phyloP scores from a whole-genome alignment of 2,797 vertebrate genomes.

The Ara ararauna region DNA sequence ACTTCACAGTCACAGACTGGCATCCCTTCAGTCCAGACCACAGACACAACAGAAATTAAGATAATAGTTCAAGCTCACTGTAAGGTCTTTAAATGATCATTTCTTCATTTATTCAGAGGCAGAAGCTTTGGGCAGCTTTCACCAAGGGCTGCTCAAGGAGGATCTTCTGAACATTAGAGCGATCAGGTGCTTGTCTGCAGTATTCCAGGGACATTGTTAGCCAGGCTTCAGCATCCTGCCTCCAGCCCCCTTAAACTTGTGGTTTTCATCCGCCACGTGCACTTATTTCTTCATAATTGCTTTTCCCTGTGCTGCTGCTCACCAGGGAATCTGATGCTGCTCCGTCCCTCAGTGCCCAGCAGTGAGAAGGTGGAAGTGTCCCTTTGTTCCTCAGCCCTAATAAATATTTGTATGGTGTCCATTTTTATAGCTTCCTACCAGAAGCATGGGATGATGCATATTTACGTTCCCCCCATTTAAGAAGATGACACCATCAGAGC shows the following conservation, averaged over 20 bases:
- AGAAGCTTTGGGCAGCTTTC: not conserved
- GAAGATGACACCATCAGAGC: constrained; percentile 6
- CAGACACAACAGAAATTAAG: not conserved
- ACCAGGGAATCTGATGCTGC: not conserved
- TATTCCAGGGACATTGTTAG: not conserved
- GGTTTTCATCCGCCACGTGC: not conserved
- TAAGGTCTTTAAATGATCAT: not conserved
- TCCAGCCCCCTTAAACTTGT: not conserved
- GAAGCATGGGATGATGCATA: not conserved
- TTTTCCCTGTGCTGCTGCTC: not conserved
- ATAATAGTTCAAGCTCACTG: not conserved
- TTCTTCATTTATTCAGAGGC: not conserved
- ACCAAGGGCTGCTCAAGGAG: not conserved
- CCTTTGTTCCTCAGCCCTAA: not conserved
- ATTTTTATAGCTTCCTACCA: not conserved
- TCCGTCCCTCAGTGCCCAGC: not conserved
- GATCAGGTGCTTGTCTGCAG: not conserved
- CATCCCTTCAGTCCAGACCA: not conserved
- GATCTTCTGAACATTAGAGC: not conserved
- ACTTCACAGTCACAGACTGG: not conserved
- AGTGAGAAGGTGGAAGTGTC: not conserved
- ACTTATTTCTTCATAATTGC: not conserved
- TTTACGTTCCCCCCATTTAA: constrained; percentile 3
- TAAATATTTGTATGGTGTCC: not conserved
- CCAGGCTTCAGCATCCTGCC: not conserved